Percentiles rank a stretch among this genome's conserved stretches.
These are phyloP conservation scores for Neodiprion lecontei DNA, from an alignment of 1,140 invertebrate species.

Conservation along the genomic window DNA sequence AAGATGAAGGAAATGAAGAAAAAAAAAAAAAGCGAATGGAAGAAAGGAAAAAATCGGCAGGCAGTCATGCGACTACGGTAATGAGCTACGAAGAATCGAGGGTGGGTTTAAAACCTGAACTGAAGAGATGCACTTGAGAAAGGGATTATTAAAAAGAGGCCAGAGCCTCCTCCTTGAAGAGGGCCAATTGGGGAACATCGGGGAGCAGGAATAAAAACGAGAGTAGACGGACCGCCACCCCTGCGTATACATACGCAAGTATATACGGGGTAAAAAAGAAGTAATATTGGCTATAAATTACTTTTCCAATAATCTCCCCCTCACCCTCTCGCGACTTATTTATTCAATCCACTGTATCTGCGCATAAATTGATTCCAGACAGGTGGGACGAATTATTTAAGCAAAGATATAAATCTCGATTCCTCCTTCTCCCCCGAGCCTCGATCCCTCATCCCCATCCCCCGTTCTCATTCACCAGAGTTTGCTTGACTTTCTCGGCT, in stretches of 20 bases:
- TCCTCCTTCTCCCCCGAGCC: background rate
- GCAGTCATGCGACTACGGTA: background rate
- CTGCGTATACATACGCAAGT: too few relatives aligned
- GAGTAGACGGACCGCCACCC: too few relatives aligned
- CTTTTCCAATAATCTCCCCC: conserved; percentile 2
- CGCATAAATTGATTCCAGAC: conserved; percentile 2
- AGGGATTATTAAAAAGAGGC: background rate
- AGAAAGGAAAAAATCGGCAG: background rate
- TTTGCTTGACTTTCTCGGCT: background rate
- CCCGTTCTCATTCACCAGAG: background rate
- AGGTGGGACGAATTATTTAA: background rate
- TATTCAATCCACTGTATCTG: conserved; percentile 7
- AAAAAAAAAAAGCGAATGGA: background rate
- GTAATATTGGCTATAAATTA: conserved; percentile 3
- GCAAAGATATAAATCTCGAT: background rate
- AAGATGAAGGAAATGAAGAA: background rate
- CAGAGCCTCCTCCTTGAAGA: too few relatives aligned
- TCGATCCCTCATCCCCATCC: too few relatives aligned
- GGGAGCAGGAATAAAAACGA: too few relatives aligned
- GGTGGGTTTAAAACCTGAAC: background rate
- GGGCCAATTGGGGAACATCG: too few relatives aligned
- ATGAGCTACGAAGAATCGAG: background rate
- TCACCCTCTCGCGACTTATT: background rate
- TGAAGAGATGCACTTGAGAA: background rate
- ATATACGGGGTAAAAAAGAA: too few relatives aligned